Evolutionary conservation across 2,797 vertebrate genomes (phyloP), one percentile per base, ranked within the genome.

Genomic region (Brotula barbata): DNA sequence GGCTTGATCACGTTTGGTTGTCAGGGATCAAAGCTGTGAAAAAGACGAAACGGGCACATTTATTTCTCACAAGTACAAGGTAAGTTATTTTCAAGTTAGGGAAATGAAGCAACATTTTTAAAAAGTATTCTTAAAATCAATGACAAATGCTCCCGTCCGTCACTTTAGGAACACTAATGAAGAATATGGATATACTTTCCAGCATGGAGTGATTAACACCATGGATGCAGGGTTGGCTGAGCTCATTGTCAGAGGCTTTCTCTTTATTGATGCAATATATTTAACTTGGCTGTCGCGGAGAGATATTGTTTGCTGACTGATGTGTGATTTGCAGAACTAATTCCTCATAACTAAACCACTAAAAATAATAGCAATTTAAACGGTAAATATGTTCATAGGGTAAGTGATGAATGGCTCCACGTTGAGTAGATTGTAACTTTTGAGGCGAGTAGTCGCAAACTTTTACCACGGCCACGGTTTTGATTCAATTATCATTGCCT

Each of bases 181-280:
- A 55, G 56, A 73, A 80, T 71, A 78, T 46, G 28, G 66, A 45
- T 21, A 5, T 50, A 71, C 23, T 53, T 58, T 10, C 23, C 41
- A 1, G 45, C 21, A 17, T 1, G 25, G 54, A 20, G 43, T 28
- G 47, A 39, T 58, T 31, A 48, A 14, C 51, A 58, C 51, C 46
- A 20, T 45, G 51, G 46, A 15, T 0, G 25, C 6, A 0, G 3
- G 3, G 28, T 34, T 68, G 68, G 42, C 71, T 61, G 37, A 5
- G 14, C 14, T 6, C 37, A 6, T 3, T 39, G 37, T 15, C 52
- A 36, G 28, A 70, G 14, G 23, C 15, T 40, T 31, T 17, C 23
- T 65, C 34, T 57, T 70, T 51, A 64, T 11, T n/a, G 39, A 75
- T 46, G 19, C 54, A 56, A 28, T 3, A 16, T 33, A 7, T 69